Evolutionary conservation across 2,888 invertebrate species (phyloP), one percentile per base, ranked within the genome.

Genomic region (Octodonta nipae): DNA sequence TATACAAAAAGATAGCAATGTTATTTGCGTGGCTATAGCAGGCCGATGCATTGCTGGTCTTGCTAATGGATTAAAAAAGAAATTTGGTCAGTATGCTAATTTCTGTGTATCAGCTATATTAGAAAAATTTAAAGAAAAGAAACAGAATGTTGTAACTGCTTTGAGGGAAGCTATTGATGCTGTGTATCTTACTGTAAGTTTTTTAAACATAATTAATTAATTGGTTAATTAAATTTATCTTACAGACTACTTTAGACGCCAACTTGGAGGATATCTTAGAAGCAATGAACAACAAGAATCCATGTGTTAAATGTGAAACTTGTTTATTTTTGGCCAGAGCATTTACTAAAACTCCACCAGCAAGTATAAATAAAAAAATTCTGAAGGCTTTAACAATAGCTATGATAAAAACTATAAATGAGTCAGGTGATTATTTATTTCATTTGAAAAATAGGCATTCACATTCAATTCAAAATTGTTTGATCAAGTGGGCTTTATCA

Each of bases 61-160:
- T 24, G 95, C 95, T 0, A 69, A 61, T 33, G 95, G 93, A 1
- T 67, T 96, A 16, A 81, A 91, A 34, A 84, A 81, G 56, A 78
- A 82, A 37, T 98, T 93, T 63, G 73, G 78, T 6, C 75, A 80
- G 0, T 92, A 91, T 64, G 82, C 92, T 0, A 63, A 71, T 13
- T 75, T 78, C 1, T 82, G 83, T 47, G 65, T 87, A 1, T 71
- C 82, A 5, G 66, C 81, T 0, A 68, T 93, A 30, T 61, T 98
- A 17, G 95, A 96, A 51, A 98, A 96, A 63, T 96, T 96, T 55
- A 92, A 92, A 52, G 96, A 98, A 61, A 96, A 93, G 67, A 98
- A 98, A 53, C 69, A 78, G 2, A 82, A 77, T 52, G 93, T 96
- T 1, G 89, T 96, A 0, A 58, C 72, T 2, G 82, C 87, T 0